Conservation (phyloP, 2,113 vertebrate species). For the Tragelaphus buxtoni region DNA sequence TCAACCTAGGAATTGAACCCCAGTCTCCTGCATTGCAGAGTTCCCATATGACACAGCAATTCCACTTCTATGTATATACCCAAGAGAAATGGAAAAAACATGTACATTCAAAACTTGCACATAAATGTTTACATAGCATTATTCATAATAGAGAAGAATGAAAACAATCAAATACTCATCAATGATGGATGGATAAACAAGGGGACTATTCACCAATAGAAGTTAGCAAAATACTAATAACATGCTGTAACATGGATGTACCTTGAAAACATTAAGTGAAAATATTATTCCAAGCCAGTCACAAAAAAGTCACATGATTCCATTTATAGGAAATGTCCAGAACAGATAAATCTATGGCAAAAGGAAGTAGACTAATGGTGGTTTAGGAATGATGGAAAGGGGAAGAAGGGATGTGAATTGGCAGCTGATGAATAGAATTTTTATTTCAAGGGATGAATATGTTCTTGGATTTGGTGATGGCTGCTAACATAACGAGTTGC, state of each 20-base stretch:
- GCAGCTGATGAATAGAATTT: not conserved
- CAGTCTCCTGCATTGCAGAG: not conserved
- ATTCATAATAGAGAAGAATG: not conserved
- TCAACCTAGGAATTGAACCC: not conserved
- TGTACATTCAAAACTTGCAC: not conserved
- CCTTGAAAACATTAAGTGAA: not conserved
- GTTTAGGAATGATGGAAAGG: not conserved
- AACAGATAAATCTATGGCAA: not conserved
- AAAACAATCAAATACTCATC: not conserved
- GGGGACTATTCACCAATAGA: not conserved
- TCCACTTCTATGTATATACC: not conserved
- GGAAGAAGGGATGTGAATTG: not conserved
- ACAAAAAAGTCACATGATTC: not conserved
- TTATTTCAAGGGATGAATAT: not conserved
- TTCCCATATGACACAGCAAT: not conserved
- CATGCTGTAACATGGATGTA: not conserved
- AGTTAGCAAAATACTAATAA: not conserved
- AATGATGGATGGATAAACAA: not conserved
- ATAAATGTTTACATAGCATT: not conserved
- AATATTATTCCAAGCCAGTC: not conserved
- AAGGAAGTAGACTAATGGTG: not conserved
- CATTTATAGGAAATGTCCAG: not conserved
- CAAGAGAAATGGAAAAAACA: not conserved
- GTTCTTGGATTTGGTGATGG: not conserved
- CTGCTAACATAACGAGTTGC: not conserved